Evolutionary conservation across 2,113 vertebrate species (phyloP).

Genomic region (Rhinolophus ferrumequinum): DNA sequence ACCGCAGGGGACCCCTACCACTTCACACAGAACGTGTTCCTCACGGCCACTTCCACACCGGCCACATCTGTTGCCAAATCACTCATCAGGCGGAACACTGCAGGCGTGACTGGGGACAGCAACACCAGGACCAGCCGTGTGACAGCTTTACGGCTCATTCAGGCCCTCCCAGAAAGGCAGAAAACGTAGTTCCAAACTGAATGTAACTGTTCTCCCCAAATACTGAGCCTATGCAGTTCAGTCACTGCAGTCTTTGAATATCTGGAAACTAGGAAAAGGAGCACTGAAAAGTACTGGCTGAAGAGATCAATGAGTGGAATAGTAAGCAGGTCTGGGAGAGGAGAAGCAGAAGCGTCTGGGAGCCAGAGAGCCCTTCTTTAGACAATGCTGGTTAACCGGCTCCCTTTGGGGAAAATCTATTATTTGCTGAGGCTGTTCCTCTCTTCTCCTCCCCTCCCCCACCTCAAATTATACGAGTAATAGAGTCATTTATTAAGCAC

Average conservation of each 20-base stretch:
- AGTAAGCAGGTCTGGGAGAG: neutral
- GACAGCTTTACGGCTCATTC: too few species aligned
- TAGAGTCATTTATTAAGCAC: neutral
- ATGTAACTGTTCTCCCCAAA: neutral
- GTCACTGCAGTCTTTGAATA: neutral
- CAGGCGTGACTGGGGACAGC: neutral
- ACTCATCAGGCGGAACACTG: neutral
- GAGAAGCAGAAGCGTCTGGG: neutral
- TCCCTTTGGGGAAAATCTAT: neutral
- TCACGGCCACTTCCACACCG: neutral
- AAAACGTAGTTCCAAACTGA: neutral
- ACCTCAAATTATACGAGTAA: neutral
- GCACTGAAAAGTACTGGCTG: neutral
- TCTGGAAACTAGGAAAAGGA: neutral
- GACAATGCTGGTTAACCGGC: too few species aligned
- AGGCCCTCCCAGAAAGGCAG: neutral
- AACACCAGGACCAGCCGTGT: too few species aligned
- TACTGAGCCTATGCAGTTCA: too few species aligned
- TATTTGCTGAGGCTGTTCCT: neutral
- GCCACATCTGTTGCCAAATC: constrained; percentile 11
- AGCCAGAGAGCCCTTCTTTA: neutral
- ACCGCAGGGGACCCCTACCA: neutral
- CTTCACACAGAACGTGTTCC: neutral
- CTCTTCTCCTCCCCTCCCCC: neutral
- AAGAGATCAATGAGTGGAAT: neutral